Percentiles rank a stretch among this genome's conserved stretches.
These are phyloP conservation scores for Platygyra sinensis DNA, from an alignment of 64 coral and sea anemone genomes.

Conservation along the genomic window DNA sequence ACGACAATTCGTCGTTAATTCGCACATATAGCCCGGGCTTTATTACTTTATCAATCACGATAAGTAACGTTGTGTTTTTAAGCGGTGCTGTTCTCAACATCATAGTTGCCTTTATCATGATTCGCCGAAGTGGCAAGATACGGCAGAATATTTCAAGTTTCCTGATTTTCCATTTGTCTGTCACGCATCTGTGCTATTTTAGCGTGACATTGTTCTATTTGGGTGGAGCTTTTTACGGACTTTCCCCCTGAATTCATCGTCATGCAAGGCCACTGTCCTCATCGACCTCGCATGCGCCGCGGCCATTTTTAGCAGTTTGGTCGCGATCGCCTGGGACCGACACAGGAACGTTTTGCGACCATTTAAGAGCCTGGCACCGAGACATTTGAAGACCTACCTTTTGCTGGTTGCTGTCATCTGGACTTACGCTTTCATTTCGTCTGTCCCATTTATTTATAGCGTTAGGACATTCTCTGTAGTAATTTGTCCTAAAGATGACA, in stretches of 20 bases:
- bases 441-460: not conserved
- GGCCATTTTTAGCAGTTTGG: too few species aligned
- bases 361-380: slow-evolving; percentile 10
- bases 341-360: too few species aligned
- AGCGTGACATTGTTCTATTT: not conserved
- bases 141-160: too few species aligned
- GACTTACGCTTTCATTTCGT: not conserved
- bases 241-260: not conserved
- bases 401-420: not conserved
- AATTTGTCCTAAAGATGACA: not conserved
- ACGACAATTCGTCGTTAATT: not conserved
- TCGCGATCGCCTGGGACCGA: too few species aligned
- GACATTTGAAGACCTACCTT: not conserved
- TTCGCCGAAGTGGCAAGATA: too few species aligned
- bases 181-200: slow-evolving; percentile 1
- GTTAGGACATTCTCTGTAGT: not conserved
- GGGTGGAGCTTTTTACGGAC: too few species aligned
- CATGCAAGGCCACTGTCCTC: not conserved
- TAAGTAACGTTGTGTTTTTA: not conserved
- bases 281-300: not conserved
- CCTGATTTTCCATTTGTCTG: too few species aligned
- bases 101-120: not conserved
- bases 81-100: not conserved
- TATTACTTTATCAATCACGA: not conserved
- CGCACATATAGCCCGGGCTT: not conserved